A percentile compares a stretch with the other conserved stretches of the same genome.
Conservation (phyloP, 2,888 invertebrate species). For the Clitarchus hookeri region DNA sequence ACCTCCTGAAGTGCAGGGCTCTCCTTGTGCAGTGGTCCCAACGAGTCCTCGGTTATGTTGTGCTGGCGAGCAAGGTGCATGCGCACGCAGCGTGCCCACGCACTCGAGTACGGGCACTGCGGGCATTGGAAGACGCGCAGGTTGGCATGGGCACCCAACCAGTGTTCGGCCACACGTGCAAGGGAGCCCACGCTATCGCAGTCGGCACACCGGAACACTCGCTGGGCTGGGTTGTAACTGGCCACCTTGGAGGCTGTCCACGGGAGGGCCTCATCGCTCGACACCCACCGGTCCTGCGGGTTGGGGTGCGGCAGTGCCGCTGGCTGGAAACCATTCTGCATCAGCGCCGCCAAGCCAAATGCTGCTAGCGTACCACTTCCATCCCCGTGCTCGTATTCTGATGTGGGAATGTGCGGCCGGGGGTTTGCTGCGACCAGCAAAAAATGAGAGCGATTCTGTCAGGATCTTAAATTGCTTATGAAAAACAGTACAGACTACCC, state of each 20-base stretch:
- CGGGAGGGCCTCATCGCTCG: constrained; percentile 69
- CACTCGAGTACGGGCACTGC: constrained; percentile 74
- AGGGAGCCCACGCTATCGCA: constrained; percentile 78
- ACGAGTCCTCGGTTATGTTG: constrained; percentile 62
- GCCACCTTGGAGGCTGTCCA: constrained; percentile 82
- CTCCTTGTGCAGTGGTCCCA: constrained; percentile 60
- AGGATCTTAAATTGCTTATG: too few relatives aligned
- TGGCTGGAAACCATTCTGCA: constrained; percentile 74
- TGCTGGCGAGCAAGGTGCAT: constrained; percentile 75
- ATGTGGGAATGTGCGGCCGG: not conserved
- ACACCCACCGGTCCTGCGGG: constrained; percentile 63
- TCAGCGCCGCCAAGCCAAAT: constrained; percentile 76
- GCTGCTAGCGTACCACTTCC: constrained; percentile 33
- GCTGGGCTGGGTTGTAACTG: constrained; percentile 76
- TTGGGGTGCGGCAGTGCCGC: constrained; percentile 57
- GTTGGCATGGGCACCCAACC: constrained; percentile 74
- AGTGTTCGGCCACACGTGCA: constrained; percentile 75
- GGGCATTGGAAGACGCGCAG: constrained; percentile 67
- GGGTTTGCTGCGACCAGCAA: not conserved
- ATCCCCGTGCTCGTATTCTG: not conserved
- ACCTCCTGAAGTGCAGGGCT: constrained; percentile 76
- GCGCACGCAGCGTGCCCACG: constrained; percentile 76
- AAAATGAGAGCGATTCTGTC: too few relatives aligned
- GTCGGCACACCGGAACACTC: constrained; percentile 74
- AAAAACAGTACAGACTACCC: too few relatives aligned